A percentile compares a stretch with the other conserved stretches of the same genome.
These are phyloP conservation scores for Drosophila mauritiana DNA, from an alignment of 1,140 invertebrate genomes.

Conservation along the genomic window DNA sequence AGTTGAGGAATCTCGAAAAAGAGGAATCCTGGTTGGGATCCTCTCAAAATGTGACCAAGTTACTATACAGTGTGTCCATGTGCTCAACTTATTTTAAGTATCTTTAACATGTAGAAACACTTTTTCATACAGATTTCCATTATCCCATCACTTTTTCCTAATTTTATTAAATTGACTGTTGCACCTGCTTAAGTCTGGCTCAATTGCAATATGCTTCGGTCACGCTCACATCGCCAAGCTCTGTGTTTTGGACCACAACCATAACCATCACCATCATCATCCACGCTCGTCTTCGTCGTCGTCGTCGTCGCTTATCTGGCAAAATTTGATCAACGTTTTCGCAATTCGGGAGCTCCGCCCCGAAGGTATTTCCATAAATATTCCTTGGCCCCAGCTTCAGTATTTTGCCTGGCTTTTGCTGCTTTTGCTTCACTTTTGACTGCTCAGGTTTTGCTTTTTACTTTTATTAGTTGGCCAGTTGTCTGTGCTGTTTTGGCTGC, in stretches of 20 bases:
- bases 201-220: slow-evolving; percentile 3
- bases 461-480: slow-evolving; percentile 72
- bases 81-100: background rate
- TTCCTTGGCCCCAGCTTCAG: slow-evolving; percentile 43
- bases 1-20: too few species aligned
- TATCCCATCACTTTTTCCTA: slow-evolving; percentile 9
- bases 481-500: slow-evolving; percentile 31
- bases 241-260: slow-evolving; percentile 30
- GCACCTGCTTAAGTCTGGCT: slow-evolving; percentile 21
- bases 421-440: slow-evolving; percentile 41
- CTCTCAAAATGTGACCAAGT: background rate
- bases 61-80: background rate
- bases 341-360: slow-evolving; percentile 83
- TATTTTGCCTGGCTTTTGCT: slow-evolving; percentile 37
- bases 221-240: slow-evolving; percentile 36
- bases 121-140: background rate
- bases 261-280: slow-evolving; percentile 58
- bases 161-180: slow-evolving; percentile 20
- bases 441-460: slow-evolving; percentile 43
- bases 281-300: slow-evolving; percentile 47
- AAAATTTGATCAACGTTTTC: slow-evolving; percentile 83
- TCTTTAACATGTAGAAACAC: background rate
- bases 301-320: slow-evolving; percentile 66
- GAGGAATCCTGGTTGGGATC: too few species aligned
- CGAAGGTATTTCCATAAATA: slow-evolving; percentile 84